Evolutionary conservation across 2,888 invertebrate genomes (phyloP), one percentile per base, ranked within the genome.

Genomic region (Hemicrepidius hirtus): DNA sequence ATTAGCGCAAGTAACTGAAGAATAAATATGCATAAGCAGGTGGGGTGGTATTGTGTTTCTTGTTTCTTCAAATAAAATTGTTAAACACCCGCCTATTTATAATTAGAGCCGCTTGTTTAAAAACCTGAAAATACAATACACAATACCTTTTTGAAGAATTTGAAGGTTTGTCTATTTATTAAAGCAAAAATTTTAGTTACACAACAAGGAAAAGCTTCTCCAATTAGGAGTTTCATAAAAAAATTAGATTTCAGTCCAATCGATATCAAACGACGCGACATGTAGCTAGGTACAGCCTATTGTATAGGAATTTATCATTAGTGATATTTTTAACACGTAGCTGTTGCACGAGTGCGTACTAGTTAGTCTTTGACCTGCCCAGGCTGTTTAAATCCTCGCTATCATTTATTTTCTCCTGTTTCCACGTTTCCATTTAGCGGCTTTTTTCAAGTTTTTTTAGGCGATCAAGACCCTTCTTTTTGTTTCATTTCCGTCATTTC

Each of bases 401-500:
- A 46, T 46, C 46, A 46, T 46, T 63, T 63, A 50, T 50, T 65
- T 63, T 37, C 50, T 37, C 37, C 21, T 50, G 21, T 21, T 65
- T 63, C 35, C 35, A 46, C 35, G 53, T 65, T 53, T 50, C 64
- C 53, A 50, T 65, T 65, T 65, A 65, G 40, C 35, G 32, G 63
- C 32, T 63, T 49, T 64, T 65, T 53, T 49, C 13, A 18, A 10
- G 13, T 32, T 46, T 63, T 59, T 60, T 63, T 49, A 32, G 46
- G 21, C 62, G 62, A 40, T 40, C 60, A 41, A 20, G 63, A 32
- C 46, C 49, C 49, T 63, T 63, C 40, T 49, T 55, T 65, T 65
- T 57, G 55, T 67, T 35, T 57, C 46, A 67, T 67, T 67, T 57
- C 44, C 44, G 55, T 57, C 46, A 44, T 55, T 57, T 57, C 57